Percentiles rank a stretch among this genome's conserved stretches.
These are phyloP conservation scores for Drosophila macrospina DNA, from an alignment of 2,888 invertebrate genomes.

Conservation along the genomic window DNA sequence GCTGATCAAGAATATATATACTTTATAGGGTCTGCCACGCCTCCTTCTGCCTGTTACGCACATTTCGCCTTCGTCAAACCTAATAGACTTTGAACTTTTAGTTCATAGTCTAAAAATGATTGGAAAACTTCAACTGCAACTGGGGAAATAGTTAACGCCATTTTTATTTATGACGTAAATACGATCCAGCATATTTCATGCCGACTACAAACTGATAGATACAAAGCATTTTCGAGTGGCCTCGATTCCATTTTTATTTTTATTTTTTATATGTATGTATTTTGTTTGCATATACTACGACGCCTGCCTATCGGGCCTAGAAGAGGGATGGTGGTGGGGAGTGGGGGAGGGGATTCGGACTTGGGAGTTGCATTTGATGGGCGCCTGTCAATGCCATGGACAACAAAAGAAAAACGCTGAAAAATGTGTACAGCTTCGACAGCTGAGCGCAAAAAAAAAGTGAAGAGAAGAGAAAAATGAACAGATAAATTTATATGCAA, in stretches of 20 bases:
- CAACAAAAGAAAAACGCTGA: constrained; percentile 73
- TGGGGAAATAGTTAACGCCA: constrained; percentile 75
- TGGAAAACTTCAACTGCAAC: constrained; percentile 49
- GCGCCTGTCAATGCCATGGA: constrained; percentile 73
- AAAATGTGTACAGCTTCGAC: constrained; percentile 75
- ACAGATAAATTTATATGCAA: constrained; percentile 76
- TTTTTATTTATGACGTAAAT: constrained; percentile 80
- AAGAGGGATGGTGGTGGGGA: not conserved
- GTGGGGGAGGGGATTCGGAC: constrained; percentile 7
- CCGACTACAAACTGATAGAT: constrained; percentile 73
- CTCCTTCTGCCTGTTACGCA: too few relatives aligned
- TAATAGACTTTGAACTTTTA: too few relatives aligned
- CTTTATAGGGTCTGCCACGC: too few relatives aligned
- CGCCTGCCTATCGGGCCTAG: constrained; percentile 56
- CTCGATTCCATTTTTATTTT: constrained; percentile 35
- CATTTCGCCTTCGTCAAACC: too few relatives aligned
- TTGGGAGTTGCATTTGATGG: constrained; percentile 71
- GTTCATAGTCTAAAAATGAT: too few relatives aligned
- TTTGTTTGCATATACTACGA: constrained; percentile 39
- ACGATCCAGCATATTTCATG: constrained; percentile 72
- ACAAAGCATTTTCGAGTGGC: constrained; percentile 75
- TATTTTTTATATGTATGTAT: constrained; percentile 24
- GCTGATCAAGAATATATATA: too few relatives aligned
- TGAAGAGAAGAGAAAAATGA: constrained; percentile 16
- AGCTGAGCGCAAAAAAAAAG: constrained; percentile 53